Base-by-base conservation (phyloP, 2,888 invertebrate species). In the Apantesis nais region DNA sequence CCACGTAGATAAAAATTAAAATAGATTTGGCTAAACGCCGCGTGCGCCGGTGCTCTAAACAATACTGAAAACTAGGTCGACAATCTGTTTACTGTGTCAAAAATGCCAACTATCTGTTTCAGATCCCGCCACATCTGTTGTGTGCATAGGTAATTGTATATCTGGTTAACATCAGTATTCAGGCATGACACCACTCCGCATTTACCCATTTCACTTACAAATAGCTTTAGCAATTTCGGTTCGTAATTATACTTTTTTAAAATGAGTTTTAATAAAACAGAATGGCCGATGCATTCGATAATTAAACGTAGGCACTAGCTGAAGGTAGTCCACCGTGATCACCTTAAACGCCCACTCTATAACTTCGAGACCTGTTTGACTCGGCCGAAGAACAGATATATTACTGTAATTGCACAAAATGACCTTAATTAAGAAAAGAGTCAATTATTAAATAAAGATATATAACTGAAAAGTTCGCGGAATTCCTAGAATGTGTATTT, bases 21-120 rank as follows among this genome's bases (percentile, higher is more conserved):
- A 94, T 94, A 94, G 94, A 93, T 87, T 93, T 94, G 94, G 94
- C 94, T 89, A 89, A 81, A 89, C 92, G 92, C 93, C 93, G 87
- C 89, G 89, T 83, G 83, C 87, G 86, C 83, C 81, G 84, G 84
- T 83, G 84, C 81, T 86, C 87, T 85, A 84, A 91, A 92, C 93
- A 92, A 93, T 93, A 89, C 90, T 87, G 89, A 89, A 92, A 94
- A 93, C 86, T 94, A 87, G 94, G 94, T 94, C 94, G 92, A 85
- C 89, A 85, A 83, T 89, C 89, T 92, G 92, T 92, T 92, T 92
- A 92, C 91, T 84, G 90, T 91, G 91, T 88, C 90, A 92, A 89
- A 91, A 91, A 91, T 90, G 88, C 85, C 86, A 89, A 84, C 85
- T 83, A 82, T 81, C 78, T 74, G 79, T 76, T 74, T 77, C 76